Percentiles rank a stretch among this genome's conserved stretches.
Evolutionary conservation across 2,113 vertebrate species (phyloP).

Genomic region (Ciconia stormi): DNA sequence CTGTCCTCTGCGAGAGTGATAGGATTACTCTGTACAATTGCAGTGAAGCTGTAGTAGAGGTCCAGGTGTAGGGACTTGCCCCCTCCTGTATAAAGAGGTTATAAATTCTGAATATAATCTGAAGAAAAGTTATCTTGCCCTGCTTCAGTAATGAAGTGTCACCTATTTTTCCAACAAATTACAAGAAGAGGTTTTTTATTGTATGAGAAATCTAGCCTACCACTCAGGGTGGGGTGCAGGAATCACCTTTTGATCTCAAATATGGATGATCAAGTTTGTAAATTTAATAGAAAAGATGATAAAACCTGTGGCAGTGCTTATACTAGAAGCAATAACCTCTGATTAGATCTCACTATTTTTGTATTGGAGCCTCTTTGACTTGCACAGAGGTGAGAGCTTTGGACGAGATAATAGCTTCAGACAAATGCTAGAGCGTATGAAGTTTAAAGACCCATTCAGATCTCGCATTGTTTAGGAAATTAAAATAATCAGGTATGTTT

Average conservation of each 20-base stretch:
- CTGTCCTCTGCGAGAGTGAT: slow-evolving; percentile 52
- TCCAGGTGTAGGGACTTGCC: slow-evolving; percentile 70
- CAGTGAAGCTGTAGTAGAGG: slow-evolving; percentile 52
- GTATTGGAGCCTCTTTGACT: slow-evolving; percentile 46
- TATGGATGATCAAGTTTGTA: slow-evolving; percentile 73
- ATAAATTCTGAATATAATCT: slow-evolving; percentile 80
- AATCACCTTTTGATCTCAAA: slow-evolving; percentile 80
- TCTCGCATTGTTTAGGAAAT: slow-evolving; percentile 60
- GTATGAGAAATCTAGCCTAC: slow-evolving; percentile 68
- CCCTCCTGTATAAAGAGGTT: slow-evolving; percentile 82
- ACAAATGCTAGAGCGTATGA: slow-evolving; percentile 61
- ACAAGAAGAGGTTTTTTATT: slow-evolving; percentile 85
- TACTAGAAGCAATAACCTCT: slow-evolving; percentile 88
- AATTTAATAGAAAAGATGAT: slow-evolving; percentile 87
- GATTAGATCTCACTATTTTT: slow-evolving; percentile 81
- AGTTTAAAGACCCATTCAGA: slow-evolving; percentile 50
- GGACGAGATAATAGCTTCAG: slow-evolving; percentile 62
- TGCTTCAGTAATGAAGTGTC: slow-evolving; percentile 67
- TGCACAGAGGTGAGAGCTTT: slow-evolving; percentile 53
- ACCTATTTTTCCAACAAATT: slow-evolving; percentile 73
- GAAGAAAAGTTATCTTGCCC: slow-evolving; percentile 75
- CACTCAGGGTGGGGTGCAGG: slow-evolving; percentile 55
- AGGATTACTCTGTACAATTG: slow-evolving; percentile 70
- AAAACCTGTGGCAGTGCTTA: slow-evolving; percentile 64
- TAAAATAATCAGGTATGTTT: slow-evolving; percentile 43